Evolutionary conservation across 1,140 invertebrate species (phyloP).

Genomic region (Conus betulinus): DNA sequence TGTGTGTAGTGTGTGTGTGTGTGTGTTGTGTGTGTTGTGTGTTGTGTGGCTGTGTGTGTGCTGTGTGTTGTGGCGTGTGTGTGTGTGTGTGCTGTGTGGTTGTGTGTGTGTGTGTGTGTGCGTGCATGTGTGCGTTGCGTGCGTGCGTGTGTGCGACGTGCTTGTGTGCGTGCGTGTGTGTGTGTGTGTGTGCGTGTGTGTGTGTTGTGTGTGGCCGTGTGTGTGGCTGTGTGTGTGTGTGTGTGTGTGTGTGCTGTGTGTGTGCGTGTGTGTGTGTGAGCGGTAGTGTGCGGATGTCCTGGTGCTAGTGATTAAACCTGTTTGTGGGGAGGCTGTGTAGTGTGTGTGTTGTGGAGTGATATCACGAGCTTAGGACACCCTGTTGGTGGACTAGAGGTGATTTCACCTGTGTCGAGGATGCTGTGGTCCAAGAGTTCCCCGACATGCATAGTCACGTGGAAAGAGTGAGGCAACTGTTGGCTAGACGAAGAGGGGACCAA

Average conservation of each 20-base stretch:
- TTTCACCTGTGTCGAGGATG: background rate
- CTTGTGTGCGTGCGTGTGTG: background rate
- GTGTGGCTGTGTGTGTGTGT: background rate
- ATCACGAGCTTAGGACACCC: too few species aligned
- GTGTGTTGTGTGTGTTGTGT: too few species aligned
- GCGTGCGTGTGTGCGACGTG: background rate
- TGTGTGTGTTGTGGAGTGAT: too few species aligned
- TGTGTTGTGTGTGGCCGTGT: background rate
- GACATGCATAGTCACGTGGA: conserved; percentile 8
- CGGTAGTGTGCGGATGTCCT: too few species aligned
- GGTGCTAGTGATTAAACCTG: too few species aligned
- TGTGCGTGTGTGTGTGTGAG: background rate
- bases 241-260: background rate
- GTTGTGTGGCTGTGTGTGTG: too few species aligned
- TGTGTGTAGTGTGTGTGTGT: too few species aligned
- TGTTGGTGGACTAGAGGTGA: too few species aligned
- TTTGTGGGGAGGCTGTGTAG: too few species aligned
- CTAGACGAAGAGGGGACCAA: background rate
- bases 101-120: background rate
- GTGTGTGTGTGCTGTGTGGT: background rate
- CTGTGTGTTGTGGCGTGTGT: too few species aligned
- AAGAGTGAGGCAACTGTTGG: conserved; percentile 20
- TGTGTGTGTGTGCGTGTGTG: background rate
- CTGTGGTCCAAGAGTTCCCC: conserved; percentile 8
- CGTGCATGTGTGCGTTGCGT: background rate